Evolutionary conservation across 2,888 invertebrate genomes (phyloP).

Genomic region (Entomobrya proxima): DNA sequence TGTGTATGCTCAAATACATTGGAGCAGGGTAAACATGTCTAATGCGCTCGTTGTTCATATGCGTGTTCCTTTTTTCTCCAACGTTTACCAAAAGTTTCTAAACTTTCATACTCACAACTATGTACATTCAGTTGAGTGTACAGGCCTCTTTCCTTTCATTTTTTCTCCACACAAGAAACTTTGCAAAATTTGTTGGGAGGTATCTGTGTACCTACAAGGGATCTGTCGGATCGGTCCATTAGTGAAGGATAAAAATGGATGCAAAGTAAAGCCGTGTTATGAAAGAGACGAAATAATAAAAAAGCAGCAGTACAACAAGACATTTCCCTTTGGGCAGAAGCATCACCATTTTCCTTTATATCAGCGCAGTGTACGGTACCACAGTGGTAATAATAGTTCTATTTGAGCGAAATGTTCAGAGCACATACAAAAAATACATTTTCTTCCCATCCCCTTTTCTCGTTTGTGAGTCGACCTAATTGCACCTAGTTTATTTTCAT

Average conservation of each 20-base stretch:
- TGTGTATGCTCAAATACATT: constrained; percentile 8
- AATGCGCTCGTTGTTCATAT: not conserved
- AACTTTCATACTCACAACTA: not conserved
- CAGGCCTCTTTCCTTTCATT: constrained; percentile 37
- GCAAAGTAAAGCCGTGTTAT: constrained; percentile 10
- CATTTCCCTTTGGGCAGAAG: not conserved
- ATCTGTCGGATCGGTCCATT: constrained; percentile 56
- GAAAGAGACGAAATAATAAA: constrained; percentile 27
- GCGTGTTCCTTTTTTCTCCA: not conserved
- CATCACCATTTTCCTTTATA: not conserved
- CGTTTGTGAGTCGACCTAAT: constrained; percentile 59
- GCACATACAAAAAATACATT: not conserved
- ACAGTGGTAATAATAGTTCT: not conserved
- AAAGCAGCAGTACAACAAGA: not conserved
- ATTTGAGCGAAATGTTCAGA: not conserved
- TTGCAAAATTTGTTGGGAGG: constrained; percentile 23
- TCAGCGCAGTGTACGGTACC: not conserved
- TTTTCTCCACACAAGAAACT: constrained; percentile 19
- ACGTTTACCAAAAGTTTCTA: not conserved
- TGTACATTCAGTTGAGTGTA: constrained; percentile 4
- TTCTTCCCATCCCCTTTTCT: constrained; percentile 17
- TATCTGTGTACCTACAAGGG: not conserved
- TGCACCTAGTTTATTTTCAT: constrained; percentile 63
- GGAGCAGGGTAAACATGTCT: not conserved
- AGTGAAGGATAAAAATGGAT: constrained; percentile 51